A percentile compares a stretch with the other conserved stretches of the same genome.
Conservation (phyloP, 2,888 invertebrate species). For the Napeogenes sylphis region DNA sequence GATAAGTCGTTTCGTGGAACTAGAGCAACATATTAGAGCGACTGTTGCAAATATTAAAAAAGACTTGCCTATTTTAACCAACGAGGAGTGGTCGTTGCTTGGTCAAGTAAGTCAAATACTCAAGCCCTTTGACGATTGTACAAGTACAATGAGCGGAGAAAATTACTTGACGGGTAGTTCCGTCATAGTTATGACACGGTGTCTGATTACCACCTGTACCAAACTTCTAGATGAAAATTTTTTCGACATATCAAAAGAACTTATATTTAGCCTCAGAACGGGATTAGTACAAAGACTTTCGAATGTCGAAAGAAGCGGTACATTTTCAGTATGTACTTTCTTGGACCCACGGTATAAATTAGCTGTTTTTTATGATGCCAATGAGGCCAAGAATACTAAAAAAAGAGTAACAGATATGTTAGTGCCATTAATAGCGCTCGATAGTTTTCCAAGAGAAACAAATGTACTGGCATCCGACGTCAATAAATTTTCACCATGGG, state of each 20-base stretch:
- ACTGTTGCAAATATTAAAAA: conserved; percentile 26
- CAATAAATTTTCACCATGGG: conserved; percentile 20
- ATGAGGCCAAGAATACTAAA: conserved; percentile 25
- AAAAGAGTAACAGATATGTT: conserved; percentile 25
- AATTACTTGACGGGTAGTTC: conserved; percentile 34
- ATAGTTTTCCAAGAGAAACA: no score
- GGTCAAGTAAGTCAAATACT: conserved; percentile 29
- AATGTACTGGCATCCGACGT: no score
- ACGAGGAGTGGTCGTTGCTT: conserved; percentile 31
- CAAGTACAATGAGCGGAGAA: conserved; percentile 32
- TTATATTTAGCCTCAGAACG: conserved; percentile 12
- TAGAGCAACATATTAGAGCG: conserved; percentile 25
- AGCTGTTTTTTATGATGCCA: conserved; percentile 22
- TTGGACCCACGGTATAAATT: conserved; percentile 32
- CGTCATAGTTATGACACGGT: conserved; percentile 33
- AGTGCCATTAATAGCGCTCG: conserved; percentile 1
- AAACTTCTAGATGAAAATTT: conserved; percentile 17
- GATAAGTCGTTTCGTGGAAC: conserved; percentile 32
- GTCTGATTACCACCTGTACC: conserved; percentile 30
- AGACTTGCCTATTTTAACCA: conserved; percentile 28
- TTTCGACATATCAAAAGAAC: conserved; percentile 9
- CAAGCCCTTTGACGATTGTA: conserved; percentile 36
- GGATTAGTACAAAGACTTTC: conserved; percentile 22
- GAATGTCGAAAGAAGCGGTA: conserved; percentile 26
- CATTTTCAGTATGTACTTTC: conserved; percentile 28